Evolutionary conservation across 64 coral and sea anemone genomes (phyloP), one percentile per base, ranked within the genome.

Genomic region (Trachythela sp.): DNA sequence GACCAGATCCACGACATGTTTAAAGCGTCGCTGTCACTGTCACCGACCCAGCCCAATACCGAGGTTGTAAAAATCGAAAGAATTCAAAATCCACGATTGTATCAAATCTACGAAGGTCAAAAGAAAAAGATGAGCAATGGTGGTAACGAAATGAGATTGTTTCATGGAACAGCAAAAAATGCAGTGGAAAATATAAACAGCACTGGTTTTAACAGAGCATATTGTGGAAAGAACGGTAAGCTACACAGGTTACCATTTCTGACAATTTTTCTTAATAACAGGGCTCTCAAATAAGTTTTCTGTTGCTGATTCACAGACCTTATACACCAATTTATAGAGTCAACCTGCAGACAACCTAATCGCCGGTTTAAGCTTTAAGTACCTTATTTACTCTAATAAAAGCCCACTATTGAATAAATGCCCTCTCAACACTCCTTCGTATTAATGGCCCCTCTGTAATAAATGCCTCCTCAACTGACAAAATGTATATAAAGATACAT

Each of bases 201-300:
- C 0, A 33, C 35, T 30, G 85, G 90, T 32, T 92, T 92, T 24
- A 92, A 92, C 52, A 70, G 90, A 87, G 75, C 84, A 42, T 92
- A 54, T 30, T 92, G 90, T 83, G 90, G 85, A 15, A 92, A 77
- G 31, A 92, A 92, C 22, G 90, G 90, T 92, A 87, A 84, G 70
- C 22, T 14, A 43, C 29, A 72, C 1, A 72, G 29, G n/a, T 72
- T 29, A 13, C 13, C 68, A n/a, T n/a, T n/a, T n/a, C n/a, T n/a
- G n/a, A n/a, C n/a, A n/a, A n/a, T n/a, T n/a, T n/a, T n/a, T n/a
- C n/a, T n/a, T n/a, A n/a, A n/a, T n/a, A n/a, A n/a, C n/a, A n/a
- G n/a, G n/a, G n/a, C n/a, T n/a, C n/a, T n/a, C n/a, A n/a, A n/a
- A n/a, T n/a, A n/a, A n/a, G n/a, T n/a, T n/a, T n/a, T n/a, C n/a